phyloP scores from a whole-genome alignment of 2,797 vertebrate species.

The Picus viridis region DNA sequence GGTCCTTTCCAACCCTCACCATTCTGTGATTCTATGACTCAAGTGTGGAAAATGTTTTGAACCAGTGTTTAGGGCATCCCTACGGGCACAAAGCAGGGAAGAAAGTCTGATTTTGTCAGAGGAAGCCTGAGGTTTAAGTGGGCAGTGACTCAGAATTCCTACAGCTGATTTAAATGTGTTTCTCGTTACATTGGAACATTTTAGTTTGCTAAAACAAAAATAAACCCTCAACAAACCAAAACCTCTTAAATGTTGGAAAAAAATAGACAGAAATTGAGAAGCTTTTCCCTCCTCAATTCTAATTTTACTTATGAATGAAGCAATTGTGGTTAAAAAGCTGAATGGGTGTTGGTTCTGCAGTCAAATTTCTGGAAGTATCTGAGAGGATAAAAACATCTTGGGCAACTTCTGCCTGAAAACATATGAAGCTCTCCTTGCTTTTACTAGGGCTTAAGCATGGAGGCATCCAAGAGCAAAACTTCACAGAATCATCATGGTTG shows the following conservation, averaged over 20 bases:
- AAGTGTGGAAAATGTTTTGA: neutral
- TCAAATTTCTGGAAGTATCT: constrained; percentile 41
- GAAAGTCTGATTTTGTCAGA: neutral
- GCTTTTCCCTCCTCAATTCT: constrained; percentile 17
- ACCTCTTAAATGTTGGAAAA: neutral
- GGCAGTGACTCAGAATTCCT: constrained; percentile 17
- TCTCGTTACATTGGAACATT: neutral
- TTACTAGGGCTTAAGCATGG: neutral
- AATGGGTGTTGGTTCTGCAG: constrained; percentile 29
- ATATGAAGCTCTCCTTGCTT: neutral
- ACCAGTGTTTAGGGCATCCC: neutral
- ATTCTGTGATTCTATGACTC: too few relatives aligned
- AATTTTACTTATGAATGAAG: constrained; percentile 57
- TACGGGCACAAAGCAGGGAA: neutral
- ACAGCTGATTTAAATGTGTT: constrained; percentile 31
- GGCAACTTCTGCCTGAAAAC: constrained; percentile 29
- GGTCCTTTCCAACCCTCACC: too few relatives aligned
- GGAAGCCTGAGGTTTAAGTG: neutral
- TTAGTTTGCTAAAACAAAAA: neutral
- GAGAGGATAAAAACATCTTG: constrained; percentile 39
- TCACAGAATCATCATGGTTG: neutral
- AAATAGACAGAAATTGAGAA: constrained; percentile 18
- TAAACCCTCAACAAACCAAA: neutral
- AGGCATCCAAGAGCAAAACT: neutral
- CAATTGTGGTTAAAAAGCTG: constrained; percentile 45